Evolutionary conservation across 1,140 invertebrate genomes (phyloP).

Genomic region (Drosophila sulfurigaster): DNA sequence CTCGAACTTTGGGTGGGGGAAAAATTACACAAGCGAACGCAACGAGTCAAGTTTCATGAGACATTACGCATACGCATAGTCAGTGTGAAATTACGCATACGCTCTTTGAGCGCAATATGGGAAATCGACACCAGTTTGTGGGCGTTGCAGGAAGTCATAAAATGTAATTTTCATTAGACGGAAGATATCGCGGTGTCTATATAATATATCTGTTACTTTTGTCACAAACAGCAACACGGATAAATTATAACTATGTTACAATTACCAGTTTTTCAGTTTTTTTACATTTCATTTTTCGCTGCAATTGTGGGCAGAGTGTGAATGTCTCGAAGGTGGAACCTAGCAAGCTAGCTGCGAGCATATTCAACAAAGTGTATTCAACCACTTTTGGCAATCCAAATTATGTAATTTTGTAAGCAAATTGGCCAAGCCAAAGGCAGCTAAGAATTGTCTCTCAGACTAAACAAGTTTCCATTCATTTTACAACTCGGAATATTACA

Average conservation of each 20-base stretch:
- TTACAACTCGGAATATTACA: slow-evolving; percentile 30
- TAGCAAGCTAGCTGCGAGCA: slow-evolving; percentile 13
- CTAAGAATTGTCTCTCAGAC: slow-evolving; percentile 5
- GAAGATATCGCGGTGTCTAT: slow-evolving; percentile 60
- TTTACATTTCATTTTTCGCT: slow-evolving; percentile 6
- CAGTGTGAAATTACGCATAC: slow-evolving; percentile 65
- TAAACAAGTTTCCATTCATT: slow-evolving; percentile 29
- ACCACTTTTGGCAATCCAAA: slow-evolving; percentile 43
- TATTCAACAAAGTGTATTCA: slow-evolving; percentile 4
- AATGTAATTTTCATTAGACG: slow-evolving; percentile 74
- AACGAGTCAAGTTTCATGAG: slow-evolving; percentile 42
- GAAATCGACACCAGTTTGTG: slow-evolving; percentile 58
- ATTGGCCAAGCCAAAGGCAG: slow-evolving; percentile 35
- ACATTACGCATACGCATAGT: slow-evolving; percentile 65
- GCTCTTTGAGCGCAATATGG: slow-evolving; percentile 41
- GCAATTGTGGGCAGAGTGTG: slow-evolving; percentile 67
- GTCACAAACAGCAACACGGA: slow-evolving; percentile 46
- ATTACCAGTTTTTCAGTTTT: slow-evolving; percentile 49
- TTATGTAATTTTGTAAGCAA: slow-evolving; percentile 59
- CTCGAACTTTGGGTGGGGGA: slow-evolving; percentile 5
- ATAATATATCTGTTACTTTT: slow-evolving; percentile 62
- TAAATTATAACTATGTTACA: slow-evolving; percentile 49
- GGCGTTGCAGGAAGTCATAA: slow-evolving; percentile 75
- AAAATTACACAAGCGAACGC: slow-evolving; percentile 63
- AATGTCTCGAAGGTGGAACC: slow-evolving; percentile 58